These are phyloP conservation scores for Cardinalis cardinalis DNA, from an alignment of 2,113 vertebrate species.

Conservation along the genomic window DNA sequence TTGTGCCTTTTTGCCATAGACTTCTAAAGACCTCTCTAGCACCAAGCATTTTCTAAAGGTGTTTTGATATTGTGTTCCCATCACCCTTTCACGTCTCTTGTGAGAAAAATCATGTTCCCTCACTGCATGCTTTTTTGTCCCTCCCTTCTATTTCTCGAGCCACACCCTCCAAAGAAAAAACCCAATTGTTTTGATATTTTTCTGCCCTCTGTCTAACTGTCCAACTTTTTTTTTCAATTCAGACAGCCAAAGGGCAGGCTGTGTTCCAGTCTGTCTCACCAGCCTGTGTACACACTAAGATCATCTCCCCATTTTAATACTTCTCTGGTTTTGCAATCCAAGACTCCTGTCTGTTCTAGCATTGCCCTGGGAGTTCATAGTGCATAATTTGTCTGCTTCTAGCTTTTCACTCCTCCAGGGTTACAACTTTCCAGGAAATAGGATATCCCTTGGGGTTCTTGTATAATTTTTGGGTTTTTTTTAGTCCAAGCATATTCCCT, in stretches of 20 bases:
- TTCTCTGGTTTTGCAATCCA: neutral
- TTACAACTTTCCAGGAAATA: conserved; percentile 21
- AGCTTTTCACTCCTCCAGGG: neutral
- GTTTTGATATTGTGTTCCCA: neutral
- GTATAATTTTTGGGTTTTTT: neutral
- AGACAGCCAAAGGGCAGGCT: neutral
- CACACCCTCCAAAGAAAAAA: neutral
- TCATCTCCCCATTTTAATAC: neutral
- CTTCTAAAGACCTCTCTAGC: neutral
- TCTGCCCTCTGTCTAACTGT: neutral
- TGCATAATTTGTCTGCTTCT: neutral
- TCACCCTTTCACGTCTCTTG: neutral
- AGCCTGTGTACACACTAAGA: neutral
- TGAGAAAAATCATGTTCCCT: neutral
- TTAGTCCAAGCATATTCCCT: neutral
- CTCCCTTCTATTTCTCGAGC: neutral
- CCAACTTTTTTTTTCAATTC: neutral
- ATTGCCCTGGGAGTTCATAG: neutral
- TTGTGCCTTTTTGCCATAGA: neutral
- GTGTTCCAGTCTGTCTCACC: neutral
- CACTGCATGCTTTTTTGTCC: neutral
- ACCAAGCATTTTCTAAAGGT: neutral
- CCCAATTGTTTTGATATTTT: neutral
- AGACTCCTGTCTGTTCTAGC: neutral
- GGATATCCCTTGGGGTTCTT: neutral